These are phyloP conservation scores for Gnathonemus echidnorhynchus DNA, from an alignment of 2,113 vertebrate species.

Conservation along the genomic window DNA sequence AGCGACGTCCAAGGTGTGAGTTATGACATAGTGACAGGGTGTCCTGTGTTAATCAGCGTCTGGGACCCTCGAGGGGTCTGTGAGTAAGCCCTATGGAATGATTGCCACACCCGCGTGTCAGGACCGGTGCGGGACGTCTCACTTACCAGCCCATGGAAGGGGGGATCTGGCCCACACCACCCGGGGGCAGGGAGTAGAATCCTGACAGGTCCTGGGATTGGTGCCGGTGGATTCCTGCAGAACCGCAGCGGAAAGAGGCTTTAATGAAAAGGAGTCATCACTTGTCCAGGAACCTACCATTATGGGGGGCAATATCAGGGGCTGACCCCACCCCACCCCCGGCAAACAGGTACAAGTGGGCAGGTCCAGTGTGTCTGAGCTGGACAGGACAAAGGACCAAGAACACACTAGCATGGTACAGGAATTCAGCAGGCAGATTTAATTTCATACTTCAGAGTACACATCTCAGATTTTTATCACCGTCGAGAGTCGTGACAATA, in stretches of 20 bases:
- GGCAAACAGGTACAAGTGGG: background rate
- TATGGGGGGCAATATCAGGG: slow-evolving; percentile 23
- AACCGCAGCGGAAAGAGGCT: background rate
- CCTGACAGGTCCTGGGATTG: slow-evolving; percentile 86
- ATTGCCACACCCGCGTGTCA: background rate
- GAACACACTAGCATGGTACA: background rate
- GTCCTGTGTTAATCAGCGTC: background rate
- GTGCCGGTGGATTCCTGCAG: slow-evolving; percentile 80
- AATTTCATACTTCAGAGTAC: background rate
- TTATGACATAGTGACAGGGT: background rate
- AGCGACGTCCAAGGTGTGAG: background rate
- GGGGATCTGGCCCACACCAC: slow-evolving; percentile 83
- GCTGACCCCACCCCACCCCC: background rate
- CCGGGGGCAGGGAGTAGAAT: slow-evolving; percentile 86
- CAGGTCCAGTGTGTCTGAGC: slow-evolving; percentile 9
- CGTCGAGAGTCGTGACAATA: background rate
- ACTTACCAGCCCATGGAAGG: slow-evolving; percentile 97
- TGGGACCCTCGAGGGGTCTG: background rate
- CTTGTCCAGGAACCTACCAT: slow-evolving; percentile 49
- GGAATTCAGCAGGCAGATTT: background rate
- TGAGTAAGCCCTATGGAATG: background rate
- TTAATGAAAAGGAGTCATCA: slow-evolving; percentile 34
- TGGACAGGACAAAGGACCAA: background rate
- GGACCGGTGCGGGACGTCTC: background rate
- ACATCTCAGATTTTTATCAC: background rate